These are phyloP conservation scores for Rhynchotus rufescens DNA, from an alignment of 2,797 vertebrate genomes.

Conservation along the genomic window DNA sequence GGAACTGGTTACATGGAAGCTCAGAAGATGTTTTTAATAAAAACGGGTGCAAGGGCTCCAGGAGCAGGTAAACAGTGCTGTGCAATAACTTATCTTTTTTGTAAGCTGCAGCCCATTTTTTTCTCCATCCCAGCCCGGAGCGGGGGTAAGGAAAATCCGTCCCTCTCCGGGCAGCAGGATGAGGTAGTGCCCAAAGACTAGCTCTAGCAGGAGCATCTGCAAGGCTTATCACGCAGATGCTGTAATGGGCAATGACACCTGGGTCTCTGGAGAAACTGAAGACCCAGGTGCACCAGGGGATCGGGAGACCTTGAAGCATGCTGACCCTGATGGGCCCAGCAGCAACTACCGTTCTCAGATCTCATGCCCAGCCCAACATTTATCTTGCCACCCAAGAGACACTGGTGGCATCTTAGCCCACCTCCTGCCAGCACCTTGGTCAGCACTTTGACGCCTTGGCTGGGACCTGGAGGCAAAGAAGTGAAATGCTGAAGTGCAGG, in stretches of 20 bases:
- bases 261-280: background rate
- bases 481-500: background rate
- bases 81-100: conserved; percentile 7
- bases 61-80: conserved; percentile 27
- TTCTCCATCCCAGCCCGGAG: background rate
- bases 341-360: background rate
- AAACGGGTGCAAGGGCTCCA: background rate
- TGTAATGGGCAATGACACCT: background rate
- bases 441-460: background rate
- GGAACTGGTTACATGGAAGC: background rate
- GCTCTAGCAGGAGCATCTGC: background rate
- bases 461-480: background rate
- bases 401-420: background rate
- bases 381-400: background rate
- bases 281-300: too few relatives aligned
- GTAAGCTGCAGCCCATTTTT: background rate
- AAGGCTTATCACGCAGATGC: background rate
- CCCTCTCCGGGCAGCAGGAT: background rate
- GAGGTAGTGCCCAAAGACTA: background rate
- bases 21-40: conserved; percentile 38
- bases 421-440: background rate
- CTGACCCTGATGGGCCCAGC: too few relatives aligned
- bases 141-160: background rate
- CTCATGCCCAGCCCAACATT: background rate
- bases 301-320: background rate